Base-by-base conservation (phyloP, 2,888 invertebrate genomes). In the Rotaria magnacalcarata region DNA sequence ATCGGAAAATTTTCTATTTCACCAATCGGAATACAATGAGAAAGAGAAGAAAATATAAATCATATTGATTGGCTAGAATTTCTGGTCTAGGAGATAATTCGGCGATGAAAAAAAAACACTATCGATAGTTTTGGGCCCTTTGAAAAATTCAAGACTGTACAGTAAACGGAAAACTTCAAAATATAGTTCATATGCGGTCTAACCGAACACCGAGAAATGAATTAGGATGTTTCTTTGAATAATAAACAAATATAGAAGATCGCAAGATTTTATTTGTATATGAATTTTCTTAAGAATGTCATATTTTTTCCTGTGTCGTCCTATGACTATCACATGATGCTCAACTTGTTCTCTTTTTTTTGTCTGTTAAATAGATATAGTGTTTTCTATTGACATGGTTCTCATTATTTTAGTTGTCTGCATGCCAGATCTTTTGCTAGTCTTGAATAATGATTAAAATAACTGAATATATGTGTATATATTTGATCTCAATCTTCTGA, bases 401-500 rank as follows among this genome's bases (percentile, higher is more conserved):
- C 52, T 52, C 16, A 52, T 52, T 52, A 52, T 52, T 16, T 52
- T 11, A 52, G 16, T 52, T 52, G 52, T 52, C 52, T 67, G 27
- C 19, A 7, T 34, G 67, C 67, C 67, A 67, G 67, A 67, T 67
- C 67, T 67, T 67, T 34, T 52, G 52, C 16, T 52, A 52, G 11
- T 52, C 52, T 52, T 52, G 52, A 52, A 52, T 52, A 34, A 27
- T 60, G 58, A 60, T 60, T 60, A 60, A 60, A 60, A 8, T 34
- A 67, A 67, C 67, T 67, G 6, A 67, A 41, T 67, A 27, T 34
- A 34, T 34, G 34, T 67, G 14, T 7, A 67, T 34, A 67, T 67
- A 67, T 27, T 67, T 67, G 67, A 67, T 67, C 67, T 67, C 67
- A 67, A 67, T 67, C 67, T 67, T 67, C 67, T 67, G 67, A 67